Base-by-base conservation (phyloP, 2,888 invertebrate genomes). In the Bembecia ichneumoniformis region DNA sequence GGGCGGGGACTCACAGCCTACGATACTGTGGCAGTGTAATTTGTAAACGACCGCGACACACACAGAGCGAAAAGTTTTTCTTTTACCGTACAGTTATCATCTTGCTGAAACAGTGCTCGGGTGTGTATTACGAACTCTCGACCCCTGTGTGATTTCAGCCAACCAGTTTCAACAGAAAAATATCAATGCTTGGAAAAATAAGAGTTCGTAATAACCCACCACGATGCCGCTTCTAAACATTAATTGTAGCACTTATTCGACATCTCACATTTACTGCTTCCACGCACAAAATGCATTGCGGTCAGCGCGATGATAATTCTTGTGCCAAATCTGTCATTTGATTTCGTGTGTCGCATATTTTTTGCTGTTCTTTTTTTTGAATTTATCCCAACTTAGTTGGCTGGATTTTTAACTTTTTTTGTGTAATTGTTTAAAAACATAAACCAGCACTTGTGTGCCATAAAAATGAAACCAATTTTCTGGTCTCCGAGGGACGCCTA, bases 11-110 rank as follows among this genome's bases (percentile, higher is more conserved):
- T 95, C 95, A 94, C 96, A 95, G 94, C 96, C 94, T 96, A 96
- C 95, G 95, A 96, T 95, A 96, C 96, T 94, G 94, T 96, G 95
- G 96, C 96, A 95, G 96, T 96, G 95, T 96, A 96, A 96, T 91
- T 91, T 96, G 92, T 96, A 94, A 93, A 82, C 71, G 69, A 57
- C 61, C 57, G 58, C 62, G 63, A 54, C 63, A 63, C 66, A 56
- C 67, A 63, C 64, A 60, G 60, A 60, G 28, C 28, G 50, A 36
- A 10, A 16, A 35, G 34, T 35, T 35, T 58, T 48, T 57, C 62
- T 62, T 60, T 64, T 63, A 56, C 65, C 62, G 71, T 71, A 71
- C 64, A 65, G 62, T 68, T 66, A 68, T 68, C 72, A 71, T 69
- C 70, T 71, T 71, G 77, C 77, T 77, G 73, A 66, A 63, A 60